Percentiles rank a stretch among this genome's conserved stretches.
phyloP scores from a whole-genome alignment of 2,113 vertebrate species.

The Phalacrocorax pelagicus region DNA sequence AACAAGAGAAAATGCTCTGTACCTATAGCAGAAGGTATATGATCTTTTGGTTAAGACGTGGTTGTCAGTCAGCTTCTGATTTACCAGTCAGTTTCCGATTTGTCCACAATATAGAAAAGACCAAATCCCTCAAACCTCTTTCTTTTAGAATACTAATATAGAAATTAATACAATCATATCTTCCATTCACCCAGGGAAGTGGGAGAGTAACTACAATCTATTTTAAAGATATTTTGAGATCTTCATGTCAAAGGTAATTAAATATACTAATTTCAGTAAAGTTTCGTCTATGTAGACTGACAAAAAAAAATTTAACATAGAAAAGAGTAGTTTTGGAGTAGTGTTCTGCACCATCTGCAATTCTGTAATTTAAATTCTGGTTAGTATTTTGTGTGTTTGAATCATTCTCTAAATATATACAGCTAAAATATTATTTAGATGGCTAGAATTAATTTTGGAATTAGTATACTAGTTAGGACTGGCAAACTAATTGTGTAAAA shows the following conservation, averaged over 20 bases:
- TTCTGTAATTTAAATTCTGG: background rate
- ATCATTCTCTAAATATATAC: background rate
- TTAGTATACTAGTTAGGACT: background rate
- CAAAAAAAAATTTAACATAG: background rate
- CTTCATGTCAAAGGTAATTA: background rate
- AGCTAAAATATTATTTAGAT: background rate
- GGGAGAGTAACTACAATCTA: background rate
- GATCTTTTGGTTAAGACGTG: background rate
- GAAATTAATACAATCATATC: background rate
- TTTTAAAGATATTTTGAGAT: background rate
- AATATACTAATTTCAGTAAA: background rate
- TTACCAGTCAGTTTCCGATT: background rate
- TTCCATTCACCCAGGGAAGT: background rate
- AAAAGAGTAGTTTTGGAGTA: background rate
- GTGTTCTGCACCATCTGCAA: background rate
- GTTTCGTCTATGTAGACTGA: background rate
- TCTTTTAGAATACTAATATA: background rate
- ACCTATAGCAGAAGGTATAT: background rate
- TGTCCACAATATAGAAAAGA: background rate
- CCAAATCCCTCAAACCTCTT: background rate
- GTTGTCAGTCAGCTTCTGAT: background rate
- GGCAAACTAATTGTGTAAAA: background rate
- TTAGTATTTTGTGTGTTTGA: background rate
- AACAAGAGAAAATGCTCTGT: background rate
- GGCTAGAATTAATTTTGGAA: background rate